Evolutionary conservation across 2,113 vertebrate genomes (phyloP).

Genomic region (Petroica traversi): DNA sequence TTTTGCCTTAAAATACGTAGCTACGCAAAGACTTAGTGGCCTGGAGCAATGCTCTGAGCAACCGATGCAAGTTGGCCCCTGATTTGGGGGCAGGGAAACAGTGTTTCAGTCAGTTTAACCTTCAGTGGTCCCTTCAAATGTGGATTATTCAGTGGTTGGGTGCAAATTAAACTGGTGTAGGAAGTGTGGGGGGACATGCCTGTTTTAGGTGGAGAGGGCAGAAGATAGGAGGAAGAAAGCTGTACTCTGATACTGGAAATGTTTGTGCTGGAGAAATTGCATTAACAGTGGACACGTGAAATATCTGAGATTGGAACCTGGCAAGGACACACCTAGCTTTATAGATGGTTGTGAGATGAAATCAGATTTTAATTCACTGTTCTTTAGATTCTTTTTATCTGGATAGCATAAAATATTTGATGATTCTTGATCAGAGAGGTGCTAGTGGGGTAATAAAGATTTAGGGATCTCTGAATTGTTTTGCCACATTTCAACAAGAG

Average conservation of each 20-base stretch:
- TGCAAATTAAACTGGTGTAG: neutral
- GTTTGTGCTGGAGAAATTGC: neutral
- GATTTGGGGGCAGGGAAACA: neutral
- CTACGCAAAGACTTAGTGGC: neutral
- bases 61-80: neutral
- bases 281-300: neutral
- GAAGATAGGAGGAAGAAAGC: neutral
- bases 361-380: neutral
- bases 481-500: neutral
- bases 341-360: neutral
- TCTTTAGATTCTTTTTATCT: neutral
- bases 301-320: neutral
- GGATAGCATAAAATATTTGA: neutral
- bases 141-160: neutral
- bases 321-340: neutral
- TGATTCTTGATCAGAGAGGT: neutral
- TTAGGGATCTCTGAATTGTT: neutral
- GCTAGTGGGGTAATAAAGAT: neutral
- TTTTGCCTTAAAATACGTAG: slow-evolving; percentile 24
- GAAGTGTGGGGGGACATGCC: neutral
- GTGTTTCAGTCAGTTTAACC: neutral
- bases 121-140: neutral
- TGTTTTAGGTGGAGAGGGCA: neutral
- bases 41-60: neutral
- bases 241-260: neutral